Conservation (phyloP, 2,888 invertebrate species). For the Latrodectus elegans region DNA sequence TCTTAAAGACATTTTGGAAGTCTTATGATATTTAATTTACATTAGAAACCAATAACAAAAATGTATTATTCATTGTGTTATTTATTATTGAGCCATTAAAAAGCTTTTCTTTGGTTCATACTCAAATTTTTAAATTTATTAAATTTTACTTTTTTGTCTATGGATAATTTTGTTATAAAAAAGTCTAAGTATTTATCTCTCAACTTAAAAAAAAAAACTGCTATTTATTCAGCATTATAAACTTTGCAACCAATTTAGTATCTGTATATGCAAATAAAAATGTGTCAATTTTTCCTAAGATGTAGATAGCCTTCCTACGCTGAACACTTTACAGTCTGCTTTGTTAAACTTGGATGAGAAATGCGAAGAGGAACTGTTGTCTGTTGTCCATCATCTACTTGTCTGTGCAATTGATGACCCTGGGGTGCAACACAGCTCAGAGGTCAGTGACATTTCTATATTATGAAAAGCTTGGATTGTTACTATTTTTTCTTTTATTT, state of each 20-base stretch:
- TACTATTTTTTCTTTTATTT: background rate
- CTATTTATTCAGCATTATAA: background rate
- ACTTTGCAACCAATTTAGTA: background rate
- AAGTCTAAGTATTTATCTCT: too few relatives aligned
- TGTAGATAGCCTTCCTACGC: slow-evolving; percentile 88
- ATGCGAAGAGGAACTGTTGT: slow-evolving; percentile 86
- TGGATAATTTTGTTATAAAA: background rate
- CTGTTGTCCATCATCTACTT: slow-evolving; percentile 90
- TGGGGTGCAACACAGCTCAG: slow-evolving; percentile 72
- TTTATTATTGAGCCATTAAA: too few relatives aligned
- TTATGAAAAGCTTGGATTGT: background rate
- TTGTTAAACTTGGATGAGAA: slow-evolving; percentile 86
- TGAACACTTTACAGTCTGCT: slow-evolving; percentile 90
- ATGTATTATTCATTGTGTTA: too few relatives aligned
- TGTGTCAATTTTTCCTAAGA: slow-evolving; percentile 77
- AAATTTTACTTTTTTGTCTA: background rate
- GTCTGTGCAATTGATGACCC: slow-evolving; percentile 92
- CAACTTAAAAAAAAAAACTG: background rate
- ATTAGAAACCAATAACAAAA: too few relatives aligned
- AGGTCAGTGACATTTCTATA: slow-evolving; percentile 16
- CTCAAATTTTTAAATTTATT: too few relatives aligned
- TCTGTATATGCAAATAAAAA: background rate
- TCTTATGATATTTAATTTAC: too few relatives aligned
- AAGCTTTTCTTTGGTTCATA: too few relatives aligned
- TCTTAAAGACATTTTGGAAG: too few relatives aligned